Evolutionary conservation across 2,113 vertebrate genomes (phyloP).

Genomic region (Girardinichthys multiradiatus): DNA sequence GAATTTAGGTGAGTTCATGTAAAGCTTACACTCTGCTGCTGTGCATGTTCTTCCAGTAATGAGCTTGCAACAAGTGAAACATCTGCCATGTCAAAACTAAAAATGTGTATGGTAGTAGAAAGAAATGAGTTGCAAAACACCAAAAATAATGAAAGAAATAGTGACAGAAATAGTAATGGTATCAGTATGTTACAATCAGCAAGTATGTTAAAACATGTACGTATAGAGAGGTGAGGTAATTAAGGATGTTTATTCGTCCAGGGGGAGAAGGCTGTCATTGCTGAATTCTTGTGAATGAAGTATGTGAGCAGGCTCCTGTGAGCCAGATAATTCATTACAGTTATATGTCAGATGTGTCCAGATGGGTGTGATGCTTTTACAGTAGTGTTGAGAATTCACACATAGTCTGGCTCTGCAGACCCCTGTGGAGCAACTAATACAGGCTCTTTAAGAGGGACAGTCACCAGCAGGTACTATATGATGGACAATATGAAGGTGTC

Average conservation of each 20-base stretch:
- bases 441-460: conserved; percentile 19
- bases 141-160: too few species aligned
- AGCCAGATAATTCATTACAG: conserved; percentile 67
- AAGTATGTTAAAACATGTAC: conserved; percentile 46
- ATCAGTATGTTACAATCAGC: conserved; percentile 12
- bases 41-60: too few species aligned
- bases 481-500: conserved; percentile 38
- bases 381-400: conserved; percentile 46
- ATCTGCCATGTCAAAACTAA: too few species aligned
- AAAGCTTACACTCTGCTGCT: too few species aligned
- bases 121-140: too few species aligned
- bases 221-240: conserved; percentile 57
- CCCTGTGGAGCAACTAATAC: conserved; percentile 39
- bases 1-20: too few species aligned
- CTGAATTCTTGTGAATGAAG: conserved; percentile 79
- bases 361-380: conserved; percentile 44
- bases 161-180: conserved; percentile 1
- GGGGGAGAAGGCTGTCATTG: conserved; percentile 78
- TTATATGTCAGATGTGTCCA: conserved; percentile 50
- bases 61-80: too few species aligned
- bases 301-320: conserved; percentile 68
- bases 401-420: not conserved
- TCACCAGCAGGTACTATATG: not conserved
- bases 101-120: too few species aligned
- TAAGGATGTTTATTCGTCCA: conserved; percentile 77